Base-by-base conservation (phyloP, 2,113 vertebrate genomes). In the Henicopernis longicauda region DNA sequence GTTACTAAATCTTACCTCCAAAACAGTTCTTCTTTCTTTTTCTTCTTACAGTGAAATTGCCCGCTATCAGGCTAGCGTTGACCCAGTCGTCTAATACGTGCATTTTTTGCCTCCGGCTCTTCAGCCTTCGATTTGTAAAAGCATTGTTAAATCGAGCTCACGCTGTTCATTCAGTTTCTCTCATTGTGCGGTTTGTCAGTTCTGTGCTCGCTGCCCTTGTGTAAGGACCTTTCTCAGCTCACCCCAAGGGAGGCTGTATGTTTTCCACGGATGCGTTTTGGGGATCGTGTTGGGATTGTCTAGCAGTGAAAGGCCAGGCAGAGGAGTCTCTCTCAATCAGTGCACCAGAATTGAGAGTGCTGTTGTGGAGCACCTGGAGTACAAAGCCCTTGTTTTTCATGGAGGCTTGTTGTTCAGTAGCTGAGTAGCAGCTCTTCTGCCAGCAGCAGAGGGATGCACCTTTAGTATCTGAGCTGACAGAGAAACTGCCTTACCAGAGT, bases 41-140 rank as follows among this genome's bases (percentile, higher is more conserved):
- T 80, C 34, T 94, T 65, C 34, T 86, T 87, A 21, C 57, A 49
- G 78, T 61, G 55, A 40, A 95, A 89, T 93, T 94, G 79, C 50
- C 65, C 6, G 8, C 71, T 54, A 50, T 93, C 90, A 67, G 42
- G 36, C 67, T 92, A 66, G 50, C 12, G 49, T 87, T 92, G 96
- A 94, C 96, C 95, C 80, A 7, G 10, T 42, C 31, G 1, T 44
- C 14, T 62, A 74, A 70, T 52, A n/a, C 8, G 34, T 40, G 20
- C 59, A 73, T 69, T 22, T 80, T 93, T 82, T 12, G 27, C 93
- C 94, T 84, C 6, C 1, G 63, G 84, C 85, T 71, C 31, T 14
- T 74, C 81, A 84, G 88, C 59, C 76, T 93, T 92, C 66, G 21
- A 36, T 44, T 97, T 96, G 88, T 92, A 94, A 82, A 96, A 90